Conservation (phyloP, 2,797 vertebrate genomes). For the Threskiornis aethiopicus region DNA sequence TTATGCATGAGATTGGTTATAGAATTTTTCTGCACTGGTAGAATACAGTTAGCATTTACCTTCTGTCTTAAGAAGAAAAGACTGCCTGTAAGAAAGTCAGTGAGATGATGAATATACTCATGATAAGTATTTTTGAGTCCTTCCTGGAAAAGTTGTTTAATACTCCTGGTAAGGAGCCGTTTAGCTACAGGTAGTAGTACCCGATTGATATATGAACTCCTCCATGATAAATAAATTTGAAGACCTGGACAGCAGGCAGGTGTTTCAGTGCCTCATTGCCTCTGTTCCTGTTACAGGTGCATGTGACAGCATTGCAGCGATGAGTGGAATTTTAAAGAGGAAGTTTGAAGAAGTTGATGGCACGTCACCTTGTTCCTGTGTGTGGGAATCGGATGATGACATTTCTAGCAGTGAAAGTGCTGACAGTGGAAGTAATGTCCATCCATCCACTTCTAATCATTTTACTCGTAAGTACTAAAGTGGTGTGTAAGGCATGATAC, state of each 20-base stretch:
- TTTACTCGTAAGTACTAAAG: constrained; percentile 82
- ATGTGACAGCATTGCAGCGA: constrained; percentile 75
- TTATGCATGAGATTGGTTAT: not conserved
- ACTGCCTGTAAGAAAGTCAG: not conserved
- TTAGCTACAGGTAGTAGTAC: not conserved
- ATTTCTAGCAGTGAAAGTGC: constrained; percentile 89
- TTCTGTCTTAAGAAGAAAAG: not conserved
- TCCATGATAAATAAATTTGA: not conserved
- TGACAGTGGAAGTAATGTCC: constrained; percentile 88
- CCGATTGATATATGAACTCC: not conserved
- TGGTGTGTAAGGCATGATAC: not conserved
- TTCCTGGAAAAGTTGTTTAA: not conserved
- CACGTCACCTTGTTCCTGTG: constrained; percentile 84
- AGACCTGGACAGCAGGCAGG: constrained; percentile 1
- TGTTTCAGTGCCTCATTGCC: constrained; percentile 23
- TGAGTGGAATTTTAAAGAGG: constrained; percentile 95
- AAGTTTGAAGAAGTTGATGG: constrained; percentile 93
- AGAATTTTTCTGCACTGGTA: not conserved
- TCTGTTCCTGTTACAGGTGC: constrained; percentile 70
- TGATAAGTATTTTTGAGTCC: not conserved
- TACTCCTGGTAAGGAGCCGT: not conserved
- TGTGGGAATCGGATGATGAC: constrained; percentile 88
- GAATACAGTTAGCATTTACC: not conserved
- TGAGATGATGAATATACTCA: not conserved
- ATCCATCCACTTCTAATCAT: constrained; percentile 82